These are phyloP conservation scores for Ellobium chinense DNA, from an alignment of 2,888 invertebrate species.

Conservation along the genomic window DNA sequence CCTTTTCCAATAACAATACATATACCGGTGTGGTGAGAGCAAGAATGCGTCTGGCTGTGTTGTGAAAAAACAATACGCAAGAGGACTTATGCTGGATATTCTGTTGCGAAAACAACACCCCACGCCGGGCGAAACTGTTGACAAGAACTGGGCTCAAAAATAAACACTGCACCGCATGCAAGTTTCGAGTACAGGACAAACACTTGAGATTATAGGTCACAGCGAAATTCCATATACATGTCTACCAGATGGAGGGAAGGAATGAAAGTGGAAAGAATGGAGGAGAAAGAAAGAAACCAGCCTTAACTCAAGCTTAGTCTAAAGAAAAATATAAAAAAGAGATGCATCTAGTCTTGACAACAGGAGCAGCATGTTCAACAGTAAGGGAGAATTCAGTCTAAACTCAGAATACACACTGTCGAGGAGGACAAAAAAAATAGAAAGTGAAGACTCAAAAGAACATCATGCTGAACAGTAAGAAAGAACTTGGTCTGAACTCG, in stretches of 20 bases:
- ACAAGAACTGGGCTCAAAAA: background rate
- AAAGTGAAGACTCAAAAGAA: too few species aligned
- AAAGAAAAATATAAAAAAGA: too few species aligned
- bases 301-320: too few species aligned
- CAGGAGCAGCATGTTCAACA: too few species aligned
- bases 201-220: background rate
- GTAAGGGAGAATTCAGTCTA: too few species aligned
- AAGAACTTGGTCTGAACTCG: too few species aligned
- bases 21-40: background rate
- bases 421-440: too few species aligned
- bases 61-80: background rate
- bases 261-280: background rate
- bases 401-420: too few species aligned
- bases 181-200: background rate
- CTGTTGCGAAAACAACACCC: background rate
- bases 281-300: background rate
- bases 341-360: too few species aligned
- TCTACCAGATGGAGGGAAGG: background rate
- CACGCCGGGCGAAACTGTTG: background rate
- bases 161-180: background rate
- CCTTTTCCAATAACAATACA: background rate
- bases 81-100: background rate
- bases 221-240: background rate
- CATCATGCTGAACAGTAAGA: too few species aligned
- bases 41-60: background rate